These are phyloP conservation scores for Anoura caudifer DNA, from an alignment of 2,113 vertebrate species.

Conservation along the genomic window DNA sequence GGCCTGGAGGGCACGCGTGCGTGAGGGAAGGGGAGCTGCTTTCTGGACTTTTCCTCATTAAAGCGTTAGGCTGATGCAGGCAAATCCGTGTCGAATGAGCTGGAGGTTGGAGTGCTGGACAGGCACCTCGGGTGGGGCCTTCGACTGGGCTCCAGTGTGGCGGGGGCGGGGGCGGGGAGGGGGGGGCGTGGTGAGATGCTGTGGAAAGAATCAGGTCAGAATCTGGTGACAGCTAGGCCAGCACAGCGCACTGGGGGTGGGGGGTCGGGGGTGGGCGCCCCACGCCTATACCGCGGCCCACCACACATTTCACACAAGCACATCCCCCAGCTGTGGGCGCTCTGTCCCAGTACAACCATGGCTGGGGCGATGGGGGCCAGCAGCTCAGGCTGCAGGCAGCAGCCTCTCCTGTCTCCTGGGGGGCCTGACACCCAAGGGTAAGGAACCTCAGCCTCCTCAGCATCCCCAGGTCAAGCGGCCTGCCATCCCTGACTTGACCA, in stretches of 20 bases:
- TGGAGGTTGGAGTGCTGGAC: neutral
- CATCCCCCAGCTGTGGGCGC: neutral
- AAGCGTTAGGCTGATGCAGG: neutral
- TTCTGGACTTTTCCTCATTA: slow-evolving; percentile 38
- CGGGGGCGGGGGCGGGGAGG: too few species aligned
- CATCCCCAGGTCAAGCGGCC: fast-evolving
- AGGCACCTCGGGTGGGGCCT: neutral
- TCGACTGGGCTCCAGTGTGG: neutral
- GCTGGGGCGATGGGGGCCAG: neutral
- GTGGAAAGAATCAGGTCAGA: neutral
- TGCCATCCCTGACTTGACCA: neutral
- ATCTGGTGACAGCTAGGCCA: too few species aligned
- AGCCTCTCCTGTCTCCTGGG: neutral
- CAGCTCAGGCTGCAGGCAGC: neutral
- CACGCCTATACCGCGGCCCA: fast-evolving
- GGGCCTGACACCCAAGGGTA: too few species aligned
- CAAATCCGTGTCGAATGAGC: neutral
- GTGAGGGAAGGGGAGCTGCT: fast-evolving
- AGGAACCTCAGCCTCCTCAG: neutral
- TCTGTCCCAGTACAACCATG: neutral
- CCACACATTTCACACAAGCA: neutral
- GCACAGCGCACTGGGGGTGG: neutral
- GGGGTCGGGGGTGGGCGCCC: too few species aligned
- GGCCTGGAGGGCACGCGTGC: fast-evolving
- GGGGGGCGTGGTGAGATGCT: too few species aligned